These are phyloP conservation scores for Apocrypta bakeri DNA, from an alignment of 1,140 invertebrate species.

Conservation along the genomic window DNA sequence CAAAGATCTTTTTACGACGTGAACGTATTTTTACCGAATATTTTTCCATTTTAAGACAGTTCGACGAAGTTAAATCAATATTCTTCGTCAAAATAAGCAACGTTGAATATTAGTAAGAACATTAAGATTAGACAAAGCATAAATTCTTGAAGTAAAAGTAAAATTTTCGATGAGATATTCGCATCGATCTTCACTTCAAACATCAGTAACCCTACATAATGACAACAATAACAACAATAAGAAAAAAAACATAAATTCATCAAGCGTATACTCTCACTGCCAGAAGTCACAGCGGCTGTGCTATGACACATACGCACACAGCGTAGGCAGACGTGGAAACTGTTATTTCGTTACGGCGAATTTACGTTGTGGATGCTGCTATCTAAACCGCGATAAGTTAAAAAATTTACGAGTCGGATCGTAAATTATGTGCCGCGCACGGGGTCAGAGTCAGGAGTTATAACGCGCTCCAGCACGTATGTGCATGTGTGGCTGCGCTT, in stretches of 20 bases:
- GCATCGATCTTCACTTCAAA: no score
- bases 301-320: background rate
- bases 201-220: no score
- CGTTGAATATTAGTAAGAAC: no score
- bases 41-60: no score
- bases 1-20: background rate
- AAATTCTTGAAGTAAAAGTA: no score
- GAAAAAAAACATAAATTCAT: conserved; percentile 42
- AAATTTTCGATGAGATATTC: no score
- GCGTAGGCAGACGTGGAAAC: conserved; percentile 43
- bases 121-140: no score
- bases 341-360: conserved; percentile 61
- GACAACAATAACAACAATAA: background rate
- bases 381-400: conserved; percentile 68
- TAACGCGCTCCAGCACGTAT: background rate
- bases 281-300: conserved; percentile 16
- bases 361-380: conserved; percentile 63
- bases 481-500: conserved; percentile 32
- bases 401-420: conserved; percentile 68
- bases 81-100: no score
- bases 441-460: conserved; percentile 35
- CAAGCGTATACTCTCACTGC: background rate
- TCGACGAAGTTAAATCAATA: no score
- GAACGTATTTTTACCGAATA: background rate
- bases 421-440: conserved; percentile 62